Conservation (phyloP, 2,888 invertebrate species). For the Volucella zonaria region DNA sequence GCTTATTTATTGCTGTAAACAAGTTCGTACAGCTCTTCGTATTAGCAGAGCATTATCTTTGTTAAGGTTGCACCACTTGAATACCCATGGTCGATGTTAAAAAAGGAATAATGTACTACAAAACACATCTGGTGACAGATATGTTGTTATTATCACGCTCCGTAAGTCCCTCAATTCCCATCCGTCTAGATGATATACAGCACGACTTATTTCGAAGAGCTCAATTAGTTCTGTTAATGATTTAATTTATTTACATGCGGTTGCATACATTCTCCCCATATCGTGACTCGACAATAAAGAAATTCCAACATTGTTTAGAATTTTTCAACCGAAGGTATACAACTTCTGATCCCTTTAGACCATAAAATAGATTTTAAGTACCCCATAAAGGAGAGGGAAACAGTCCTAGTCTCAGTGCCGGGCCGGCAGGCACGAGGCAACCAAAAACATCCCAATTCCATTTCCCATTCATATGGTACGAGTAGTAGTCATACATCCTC, state of each 20-base stretch:
- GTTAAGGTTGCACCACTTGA: neutral
- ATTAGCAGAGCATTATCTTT: neutral
- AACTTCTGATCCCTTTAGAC: constrained; percentile 28
- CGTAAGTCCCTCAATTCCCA: constrained; percentile 5
- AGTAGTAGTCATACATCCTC: neutral
- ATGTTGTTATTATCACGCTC: constrained; percentile 1
- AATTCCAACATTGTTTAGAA: constrained; percentile 34
- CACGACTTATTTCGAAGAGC: constrained; percentile 2
- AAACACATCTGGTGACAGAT: constrained; percentile 41
- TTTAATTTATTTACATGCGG: constrained; percentile 39
- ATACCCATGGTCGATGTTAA: neutral
- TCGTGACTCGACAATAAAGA: constrained; percentile 11
- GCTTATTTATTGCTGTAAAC: constrained; percentile 9
- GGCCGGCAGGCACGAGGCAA: constrained; percentile 39
- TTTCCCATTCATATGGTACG: constrained; percentile 15
- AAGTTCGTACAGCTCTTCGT: neutral
- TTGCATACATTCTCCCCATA: neutral
- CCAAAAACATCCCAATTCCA: constrained; percentile 31
- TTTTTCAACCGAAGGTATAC: constrained; percentile 7
- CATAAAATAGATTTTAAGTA: constrained; percentile 42
- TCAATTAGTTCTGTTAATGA: constrained; percentile 38
- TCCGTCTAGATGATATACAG: constrained; percentile 24
- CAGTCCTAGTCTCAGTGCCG: neutral
- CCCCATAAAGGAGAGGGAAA: constrained; percentile 23
- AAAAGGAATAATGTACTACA: neutral